Conservation (phyloP, 2,113 vertebrate genomes). For the Catharus bicknelli region DNA sequence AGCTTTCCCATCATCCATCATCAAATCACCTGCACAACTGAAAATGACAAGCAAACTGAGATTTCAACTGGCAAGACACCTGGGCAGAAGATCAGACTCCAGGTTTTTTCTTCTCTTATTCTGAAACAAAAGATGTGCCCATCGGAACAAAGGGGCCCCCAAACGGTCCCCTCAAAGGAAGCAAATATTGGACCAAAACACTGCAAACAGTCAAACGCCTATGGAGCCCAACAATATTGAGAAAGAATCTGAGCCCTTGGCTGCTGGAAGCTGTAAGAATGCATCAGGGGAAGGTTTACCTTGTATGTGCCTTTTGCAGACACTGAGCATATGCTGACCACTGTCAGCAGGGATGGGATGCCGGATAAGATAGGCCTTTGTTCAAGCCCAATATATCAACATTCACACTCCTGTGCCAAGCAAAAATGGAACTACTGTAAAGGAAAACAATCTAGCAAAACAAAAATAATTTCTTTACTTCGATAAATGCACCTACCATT, state of each 20-base stretch:
- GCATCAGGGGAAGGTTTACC: not conserved
- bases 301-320: not conserved
- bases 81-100: not conserved
- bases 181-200: not conserved
- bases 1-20: not conserved
- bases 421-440: not conserved
- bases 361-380: not conserved
- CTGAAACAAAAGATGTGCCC: not conserved
- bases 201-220: not conserved
- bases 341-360: not conserved
- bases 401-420: not conserved
- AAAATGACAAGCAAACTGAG: not conserved
- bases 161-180: not conserved
- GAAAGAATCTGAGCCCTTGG: not conserved
- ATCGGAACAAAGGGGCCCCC: fast-evolving
- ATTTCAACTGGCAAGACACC: not conserved
- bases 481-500: not conserved
- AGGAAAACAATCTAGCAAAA: not conserved
- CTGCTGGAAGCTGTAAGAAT: not conserved
- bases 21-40: not conserved
- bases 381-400: not conserved
- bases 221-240: not conserved
- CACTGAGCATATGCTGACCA: not conserved
- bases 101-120: not conserved
- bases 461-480: not conserved